Evolutionary conservation across 1,140 invertebrate species (phyloP), one percentile per base, ranked within the genome.

Genomic region (Mylabris phalerata): DNA sequence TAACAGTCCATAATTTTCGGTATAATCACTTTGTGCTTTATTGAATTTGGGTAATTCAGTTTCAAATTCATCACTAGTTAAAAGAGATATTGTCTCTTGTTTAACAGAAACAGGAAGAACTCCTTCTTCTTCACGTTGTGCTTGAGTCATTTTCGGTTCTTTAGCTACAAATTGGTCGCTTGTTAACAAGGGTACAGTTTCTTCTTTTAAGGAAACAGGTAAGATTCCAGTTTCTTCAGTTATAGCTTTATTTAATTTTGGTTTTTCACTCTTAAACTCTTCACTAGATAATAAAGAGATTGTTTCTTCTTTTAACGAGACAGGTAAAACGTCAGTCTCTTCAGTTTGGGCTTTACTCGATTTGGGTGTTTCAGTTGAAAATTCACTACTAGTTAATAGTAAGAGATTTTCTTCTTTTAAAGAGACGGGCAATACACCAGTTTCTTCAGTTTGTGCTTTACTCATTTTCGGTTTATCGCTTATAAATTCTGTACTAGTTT

Each of bases 1-100:
- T 10, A 80, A 75, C 38, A 83, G 50, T 52, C 79, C 75, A 61
- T 79, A 75, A 9, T 5, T 42, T 49, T 77, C 70, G 32, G 75
- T 70, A 32, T 75, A 64, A 48, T 75, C 65, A 63, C 57, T 61
- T 42, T 73, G 64, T 42, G 75, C 65, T 70, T 78, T 75, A 3
- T 70, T 70, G 57, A 75, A 74, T 9, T 76, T 57, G 10, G 74
- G 71, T 60, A 61, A 52, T 39, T 76, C 72, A 19, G 61, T 49
- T 39, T 55, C 59, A 43, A 70, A 59, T 9, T 48, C 42, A 13
- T 73, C 67, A n/a, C 65, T 65, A 55, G 32, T 65, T 59, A 74
- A 67, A 24, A 62, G 66, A 4, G 59, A 24, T 57, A 65, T 43
- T 52, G 65, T 63, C 70, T 79, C 70, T 49, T 71, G 64, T 48